These are phyloP conservation scores for Heliothis subflexa DNA, from an alignment of 1,140 invertebrate genomes.

Conservation along the genomic window DNA sequence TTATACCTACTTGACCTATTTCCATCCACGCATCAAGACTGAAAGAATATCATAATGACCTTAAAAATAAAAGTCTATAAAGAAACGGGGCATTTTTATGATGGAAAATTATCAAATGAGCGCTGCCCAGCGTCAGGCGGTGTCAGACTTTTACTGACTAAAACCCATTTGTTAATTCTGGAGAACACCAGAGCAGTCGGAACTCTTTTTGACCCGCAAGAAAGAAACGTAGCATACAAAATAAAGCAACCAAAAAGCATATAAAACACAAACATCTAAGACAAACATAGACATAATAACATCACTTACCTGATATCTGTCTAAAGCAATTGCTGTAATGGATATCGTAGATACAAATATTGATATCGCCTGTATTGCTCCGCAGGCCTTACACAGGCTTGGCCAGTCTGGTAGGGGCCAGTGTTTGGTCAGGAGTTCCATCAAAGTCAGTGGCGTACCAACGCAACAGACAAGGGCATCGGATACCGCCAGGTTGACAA, in stretches of 20 bases:
- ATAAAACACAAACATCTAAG: neutral
- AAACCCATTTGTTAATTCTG: neutral
- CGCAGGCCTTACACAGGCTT: constrained; percentile 92
- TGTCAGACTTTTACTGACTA: too few relatives aligned
- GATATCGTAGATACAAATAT: constrained; percentile 96
- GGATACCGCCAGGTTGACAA: constrained; percentile 95
- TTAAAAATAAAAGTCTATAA: too few relatives aligned
- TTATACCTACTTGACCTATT: too few relatives aligned
- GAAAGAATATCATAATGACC: too few relatives aligned
- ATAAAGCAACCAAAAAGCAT: neutral
- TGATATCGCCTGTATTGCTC: constrained; percentile 93
- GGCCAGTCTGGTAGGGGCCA: constrained; percentile 90
- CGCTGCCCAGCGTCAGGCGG: too few relatives aligned
- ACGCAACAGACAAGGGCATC: constrained; percentile 94
- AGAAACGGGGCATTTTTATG: too few relatives aligned
- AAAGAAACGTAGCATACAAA: neutral
- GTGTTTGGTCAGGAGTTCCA: constrained; percentile 92
- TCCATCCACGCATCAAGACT: too few relatives aligned
- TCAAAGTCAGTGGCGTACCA: constrained; percentile 94
- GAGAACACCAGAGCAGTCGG: too few relatives aligned
- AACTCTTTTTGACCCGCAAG: too few relatives aligned
- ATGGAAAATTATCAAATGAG: too few relatives aligned
- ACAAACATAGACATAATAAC: constrained; percentile 33
- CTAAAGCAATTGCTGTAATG: constrained; percentile 95
- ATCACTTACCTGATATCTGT: constrained; percentile 89